Base-by-base conservation (phyloP, 2,888 invertebrate species). In the Sarcophaga subvicina region DNA sequence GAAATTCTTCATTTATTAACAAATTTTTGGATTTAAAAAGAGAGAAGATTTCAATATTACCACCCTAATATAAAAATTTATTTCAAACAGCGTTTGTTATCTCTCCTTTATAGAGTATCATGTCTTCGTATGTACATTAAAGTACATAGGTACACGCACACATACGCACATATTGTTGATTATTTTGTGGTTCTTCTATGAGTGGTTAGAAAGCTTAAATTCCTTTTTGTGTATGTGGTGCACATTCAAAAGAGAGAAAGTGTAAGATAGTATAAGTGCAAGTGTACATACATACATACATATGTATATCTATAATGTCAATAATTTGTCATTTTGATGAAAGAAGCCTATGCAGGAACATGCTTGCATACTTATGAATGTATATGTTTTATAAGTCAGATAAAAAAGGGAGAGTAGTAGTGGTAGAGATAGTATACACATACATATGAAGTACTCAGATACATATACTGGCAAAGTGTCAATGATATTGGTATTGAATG, bases 381-480 rank as follows among this genome's bases (percentile, higher is more conserved):
- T 6, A 6, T 37, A 6, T 37, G 37, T 37, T 37, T 37, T 37
- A 8, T 54, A 14, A 54, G 14, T 4, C 4, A 5, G 5, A 54
- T 17, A 2, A 72, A 49, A 69, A 37, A 59, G 54, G 22, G n/a
- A 20, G 63, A 54, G 8, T 37, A 8, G 37, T 37, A 37, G 37
- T 37, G 1, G 37, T 37, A 37, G 8, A 76, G 27, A 54, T 49
- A 60, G 62, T 60, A 78, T 60, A 77, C 10, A 67, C 11, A 60
- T 67, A 67, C 6, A 47, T 60, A 37, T 69, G 54, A 63, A 54
- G 75, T 67, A 69, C 6, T 47, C 60, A 67, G 6, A 60, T 67
- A 37, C 67, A 37, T 76, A 64, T 67, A 27, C 64, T 82, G 73
- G 70, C 78, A 83, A 78, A 83, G 78, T 83, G 83, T 69, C 78